Percentiles rank a stretch among this genome's conserved stretches.
These are phyloP conservation scores for Thinocorus orbignyianus DNA, from an alignment of 2,113 vertebrate species.

Conservation along the genomic window DNA sequence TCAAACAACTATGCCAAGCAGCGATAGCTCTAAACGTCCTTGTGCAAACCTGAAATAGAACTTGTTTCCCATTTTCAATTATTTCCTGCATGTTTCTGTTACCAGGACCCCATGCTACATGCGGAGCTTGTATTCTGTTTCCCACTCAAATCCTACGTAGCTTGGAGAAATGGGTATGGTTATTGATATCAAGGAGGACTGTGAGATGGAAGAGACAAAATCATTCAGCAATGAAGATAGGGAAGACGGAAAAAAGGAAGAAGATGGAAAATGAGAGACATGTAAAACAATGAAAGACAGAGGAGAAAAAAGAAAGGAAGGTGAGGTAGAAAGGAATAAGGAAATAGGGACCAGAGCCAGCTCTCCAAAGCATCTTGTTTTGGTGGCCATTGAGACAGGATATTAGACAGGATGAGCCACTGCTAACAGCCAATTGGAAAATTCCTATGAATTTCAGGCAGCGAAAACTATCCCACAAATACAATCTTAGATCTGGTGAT, in stretches of 20 bases:
- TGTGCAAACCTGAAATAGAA: background rate
- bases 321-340: background rate
- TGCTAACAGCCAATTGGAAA: background rate
- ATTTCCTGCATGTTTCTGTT: fast-evolving
- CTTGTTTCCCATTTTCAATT: background rate
- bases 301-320: background rate
- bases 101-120: fast-evolving
- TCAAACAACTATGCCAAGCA: background rate
- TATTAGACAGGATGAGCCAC: background rate
- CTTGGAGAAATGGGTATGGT: background rate
- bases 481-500: constrained; percentile 26
- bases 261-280: background rate
- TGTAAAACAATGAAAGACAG: background rate
- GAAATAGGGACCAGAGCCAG: background rate
- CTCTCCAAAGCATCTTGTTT: background rate
- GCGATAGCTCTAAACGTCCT: background rate
- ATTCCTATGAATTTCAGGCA: background rate
- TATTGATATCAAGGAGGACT: background rate
- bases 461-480: background rate
- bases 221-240: background rate
- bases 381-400: background rate
- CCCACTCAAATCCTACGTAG: fast-evolving
- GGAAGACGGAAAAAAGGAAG: background rate
- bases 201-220: background rate
- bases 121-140: background rate